phyloP scores from a whole-genome alignment of 2,888 invertebrate genomes.

The Cosmorhoe ocellata region DNA sequence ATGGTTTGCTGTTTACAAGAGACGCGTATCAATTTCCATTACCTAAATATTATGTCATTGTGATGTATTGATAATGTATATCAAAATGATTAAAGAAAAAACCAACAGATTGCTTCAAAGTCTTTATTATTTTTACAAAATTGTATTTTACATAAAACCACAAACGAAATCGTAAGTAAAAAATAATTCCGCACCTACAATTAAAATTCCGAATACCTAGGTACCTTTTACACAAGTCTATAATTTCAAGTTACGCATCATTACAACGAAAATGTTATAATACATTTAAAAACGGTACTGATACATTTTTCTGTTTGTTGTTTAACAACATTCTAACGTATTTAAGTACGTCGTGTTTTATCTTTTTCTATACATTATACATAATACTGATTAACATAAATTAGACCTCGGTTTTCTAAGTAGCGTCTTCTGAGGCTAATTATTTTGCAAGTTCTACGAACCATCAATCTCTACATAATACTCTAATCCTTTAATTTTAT shows the following conservation, averaged over 20 bases:
- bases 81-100: too few relatives aligned
- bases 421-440: background rate
- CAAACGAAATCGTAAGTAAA: conserved; percentile 24
- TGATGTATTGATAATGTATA: too few relatives aligned
- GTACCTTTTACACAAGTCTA: conserved; percentile 13
- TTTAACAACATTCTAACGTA: conserved; percentile 25
- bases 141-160: conserved; percentile 28
- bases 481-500: too few relatives aligned
- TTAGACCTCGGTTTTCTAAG: background rate
- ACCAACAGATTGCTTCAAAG: conserved; percentile 3
- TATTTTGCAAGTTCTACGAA: too few relatives aligned
- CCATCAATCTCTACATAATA: too few relatives aligned
- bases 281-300: conserved; percentile 4
- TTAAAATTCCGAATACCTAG: conserved; percentile 14
- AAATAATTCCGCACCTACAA: conserved; percentile 23
- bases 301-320: conserved; percentile 23
- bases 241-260: background rate
- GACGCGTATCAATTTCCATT: too few relatives aligned
- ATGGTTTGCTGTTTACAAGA: too few relatives aligned
- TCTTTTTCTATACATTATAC: conserved; percentile 19
- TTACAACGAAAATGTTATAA: conserved; percentile 3
- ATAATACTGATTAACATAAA: conserved; percentile 4
- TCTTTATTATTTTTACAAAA: conserved; percentile 34
- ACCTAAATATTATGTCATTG: too few relatives aligned
- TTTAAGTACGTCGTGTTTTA: conserved; percentile 15